Base-by-base conservation (phyloP, 1,140 invertebrate genomes). In the Cyclina sinensis region DNA sequence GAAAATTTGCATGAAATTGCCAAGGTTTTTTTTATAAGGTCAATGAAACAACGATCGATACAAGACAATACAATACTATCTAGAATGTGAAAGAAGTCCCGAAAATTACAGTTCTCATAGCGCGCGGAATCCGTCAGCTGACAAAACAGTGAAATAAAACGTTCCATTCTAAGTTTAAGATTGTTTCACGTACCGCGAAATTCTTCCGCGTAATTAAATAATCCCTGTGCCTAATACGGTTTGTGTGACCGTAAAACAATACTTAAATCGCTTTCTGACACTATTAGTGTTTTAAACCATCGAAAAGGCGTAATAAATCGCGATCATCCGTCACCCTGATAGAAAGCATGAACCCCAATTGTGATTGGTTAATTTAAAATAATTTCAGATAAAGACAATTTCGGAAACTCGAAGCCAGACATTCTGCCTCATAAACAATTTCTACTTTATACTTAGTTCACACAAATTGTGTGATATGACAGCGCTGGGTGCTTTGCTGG, bases 401-500 rank as follows among this genome's bases (percentile, higher is more conserved):
- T 78, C 46, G 46, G 74, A 78, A 51, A 35, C 74, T 48, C 32
- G 48, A 70, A 65, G 62, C 81, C 57, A 83, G 81, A 83, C 81
- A 46, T 62, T 32, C 59, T 62, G 81, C 81, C 81, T 70, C 81
- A 18, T 83, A 83, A 83, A 83, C 65, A 68, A 83, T 68, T 48
- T 48, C 81, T 83, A 83, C 37, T 83, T 83, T 43, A 83, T 83
- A 83, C 59, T 83, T 83, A 51, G 81, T 68, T 70, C 81, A 51
- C 35, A 62, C 81, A 83, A 83, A 83, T 70, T 37, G 35, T 83
- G 59, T 65, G 81, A 65, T 83, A 83, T 83, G 81, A 70, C 59
- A 70, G 35, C 51, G 39, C 57, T 43, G 39, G 81, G 35, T 83
- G 37, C 62, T 83, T 83, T n/a, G 35, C 59, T 68, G 81, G 81